Conservation (phyloP, 2,113 vertebrate species). For the Toxostoma redivivum region DNA sequence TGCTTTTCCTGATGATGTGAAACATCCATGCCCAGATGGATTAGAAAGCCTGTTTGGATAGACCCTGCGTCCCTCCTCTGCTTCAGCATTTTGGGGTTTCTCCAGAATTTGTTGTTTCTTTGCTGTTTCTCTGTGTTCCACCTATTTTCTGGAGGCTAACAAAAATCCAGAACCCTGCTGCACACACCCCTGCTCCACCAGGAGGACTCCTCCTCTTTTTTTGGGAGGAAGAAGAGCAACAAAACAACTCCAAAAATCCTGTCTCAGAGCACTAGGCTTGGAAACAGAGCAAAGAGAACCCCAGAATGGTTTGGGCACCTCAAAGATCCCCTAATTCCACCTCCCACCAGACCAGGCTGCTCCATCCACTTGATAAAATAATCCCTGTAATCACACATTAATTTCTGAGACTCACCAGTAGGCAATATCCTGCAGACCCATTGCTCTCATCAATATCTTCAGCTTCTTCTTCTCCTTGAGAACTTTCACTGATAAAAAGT, state of each 20-base stretch:
- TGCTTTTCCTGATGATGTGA: neutral
- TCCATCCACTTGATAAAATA: rapidly evolving
- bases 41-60: neutral
- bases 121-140: neutral
- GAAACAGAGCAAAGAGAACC: neutral
- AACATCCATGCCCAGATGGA: neutral
- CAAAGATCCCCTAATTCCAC: neutral
- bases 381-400: rapidly evolving
- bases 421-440: constrained; percentile 79
- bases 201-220: neutral
- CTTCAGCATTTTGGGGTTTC: neutral
- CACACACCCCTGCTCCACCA: rapidly evolving
- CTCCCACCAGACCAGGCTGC: neutral
- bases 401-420: constrained; percentile 78
- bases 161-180: neutral
- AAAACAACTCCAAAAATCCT: neutral
- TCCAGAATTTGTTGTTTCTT: neutral
- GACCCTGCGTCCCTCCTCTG: neutral
- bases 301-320: neutral
- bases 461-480: constrained; percentile 59
- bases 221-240: neutral
- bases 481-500: constrained; percentile 47
- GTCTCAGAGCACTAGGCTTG: neutral
- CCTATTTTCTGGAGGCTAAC: neutral
- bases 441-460: constrained; percentile 84